Evolutionary conservation across 2,888 invertebrate species (phyloP), one percentile per base, ranked within the genome.

Genomic region (Pteria penguin): DNA sequence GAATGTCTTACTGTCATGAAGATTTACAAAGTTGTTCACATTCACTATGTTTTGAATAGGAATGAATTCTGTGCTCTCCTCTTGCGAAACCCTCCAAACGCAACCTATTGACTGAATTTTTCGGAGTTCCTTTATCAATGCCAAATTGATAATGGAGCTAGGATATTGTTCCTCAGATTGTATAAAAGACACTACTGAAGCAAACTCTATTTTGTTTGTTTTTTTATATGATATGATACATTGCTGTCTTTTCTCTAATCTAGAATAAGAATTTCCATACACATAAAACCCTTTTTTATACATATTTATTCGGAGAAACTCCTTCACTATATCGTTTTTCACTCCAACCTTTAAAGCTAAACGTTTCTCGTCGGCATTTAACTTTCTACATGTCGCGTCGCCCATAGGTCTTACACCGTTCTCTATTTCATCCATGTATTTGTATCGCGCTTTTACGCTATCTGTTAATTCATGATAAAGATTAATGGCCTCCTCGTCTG

Each of bases 241-340:
- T 69, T 69, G 69, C 26, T 63, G 63, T n/a, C 63, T 31, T 33
- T 63, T 63, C n/a, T 63, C n/a, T 63, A 60, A 58, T 32, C 69
- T 29, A 24, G 4, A 14, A 24, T 69, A 60, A 52, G 18, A 26
- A 4, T n/a, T n/a, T 2, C 61, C 45, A 52, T 70, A 70, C 2
- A 61, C 61, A 52, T 61, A 70, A 70, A 70, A 70, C 8, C 61
- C 62, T 18, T 62, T 45, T 60, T 70, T 70, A 24, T 61, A 62
- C 70, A 61, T 70, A 24, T 70, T 70, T 18, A 70, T 52, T n/a
- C 62, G n/a, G 24, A 24, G 14, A 31, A 61, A 70, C 18, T 33
- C 24, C 27, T 70, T 70, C 2, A 70, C 70, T n/a, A 5, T 14
- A 26, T 33, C 45, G 29, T 70, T 70, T 8, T 27, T 33, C 4